Evolutionary conservation across 2,888 invertebrate species (phyloP).

Genomic region (Nephrocerus scutellatus): DNA sequence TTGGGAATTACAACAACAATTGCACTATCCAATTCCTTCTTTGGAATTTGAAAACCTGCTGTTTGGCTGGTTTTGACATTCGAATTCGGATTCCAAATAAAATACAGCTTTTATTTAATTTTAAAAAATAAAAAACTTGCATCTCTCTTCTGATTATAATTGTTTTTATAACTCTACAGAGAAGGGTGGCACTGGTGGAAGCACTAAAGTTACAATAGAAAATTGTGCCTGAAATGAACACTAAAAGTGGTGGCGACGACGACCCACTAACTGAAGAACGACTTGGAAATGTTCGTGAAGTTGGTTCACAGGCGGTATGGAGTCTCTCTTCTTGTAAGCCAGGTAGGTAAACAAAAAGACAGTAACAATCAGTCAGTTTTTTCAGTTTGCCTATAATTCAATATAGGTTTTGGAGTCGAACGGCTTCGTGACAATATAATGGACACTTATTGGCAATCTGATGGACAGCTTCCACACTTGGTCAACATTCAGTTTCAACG

Average conservation of each 20-base stretch:
- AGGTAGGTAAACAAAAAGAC: conserved; percentile 54
- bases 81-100: too few species aligned
- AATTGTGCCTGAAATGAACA: too few species aligned
- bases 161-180: too few species aligned
- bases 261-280: conserved; percentile 45
- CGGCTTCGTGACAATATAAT: conserved; percentile 90
- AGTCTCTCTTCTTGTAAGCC: conserved; percentile 97
- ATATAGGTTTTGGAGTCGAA: conserved; percentile 90
- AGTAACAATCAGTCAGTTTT: background rate
- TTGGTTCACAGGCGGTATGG: conserved; percentile 93
- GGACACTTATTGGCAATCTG: conserved; percentile 99
- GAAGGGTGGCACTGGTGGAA: too few species aligned
- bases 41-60: too few species aligned
- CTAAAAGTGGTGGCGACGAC: conserved; percentile 34
- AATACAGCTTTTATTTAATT: too few species aligned
- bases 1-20: too few species aligned
- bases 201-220: too few species aligned
- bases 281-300: conserved; percentile 62
- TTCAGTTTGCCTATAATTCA: background rate
- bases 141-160: too few species aligned
- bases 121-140: too few species aligned
- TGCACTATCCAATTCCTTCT: too few species aligned
- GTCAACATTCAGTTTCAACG: conserved; percentile 94
- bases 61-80: too few species aligned
- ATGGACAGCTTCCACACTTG: conserved; percentile 95